Percentiles rank a stretch among this genome's conserved stretches.
Conservation (phyloP, 2,888 invertebrate species). For the Tholera decimalis region DNA sequence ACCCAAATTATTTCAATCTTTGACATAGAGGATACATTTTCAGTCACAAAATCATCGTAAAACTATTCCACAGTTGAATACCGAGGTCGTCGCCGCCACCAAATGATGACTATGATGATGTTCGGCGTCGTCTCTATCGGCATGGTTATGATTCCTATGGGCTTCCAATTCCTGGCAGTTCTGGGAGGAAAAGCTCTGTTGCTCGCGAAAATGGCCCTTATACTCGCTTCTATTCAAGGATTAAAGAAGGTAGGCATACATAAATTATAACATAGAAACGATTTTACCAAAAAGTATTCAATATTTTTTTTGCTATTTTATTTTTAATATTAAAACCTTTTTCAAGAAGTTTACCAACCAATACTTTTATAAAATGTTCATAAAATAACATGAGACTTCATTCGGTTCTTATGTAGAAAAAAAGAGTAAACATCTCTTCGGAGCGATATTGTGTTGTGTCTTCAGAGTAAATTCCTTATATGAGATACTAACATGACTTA, state of each 20-base stretch:
- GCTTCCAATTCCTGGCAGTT: constrained; percentile 96
- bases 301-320: constrained; percentile 1
- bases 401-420: constrained; percentile 8
- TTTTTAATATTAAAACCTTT: background rate
- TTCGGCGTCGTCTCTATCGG: constrained; percentile 95
- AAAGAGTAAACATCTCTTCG: constrained; percentile 10
- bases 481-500: constrained; percentile 38
- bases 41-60: background rate
- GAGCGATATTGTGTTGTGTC: constrained; percentile 15
- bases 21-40: too few relatives aligned
- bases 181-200: constrained; percentile 95
- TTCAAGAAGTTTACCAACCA: background rate
- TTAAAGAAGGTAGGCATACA: constrained; percentile 92
- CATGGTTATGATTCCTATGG: constrained; percentile 95
- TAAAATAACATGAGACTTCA: constrained; percentile 20
- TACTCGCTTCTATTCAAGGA: constrained; percentile 95
- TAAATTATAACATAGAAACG: background rate
- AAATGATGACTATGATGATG: constrained; percentile 95
- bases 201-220: constrained; percentile 95
- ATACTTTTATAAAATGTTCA: constrained; percentile 7
- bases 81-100: constrained; percentile 92
- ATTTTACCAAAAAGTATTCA: background rate
- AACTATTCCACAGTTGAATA: constrained; percentile 77
- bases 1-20: too few relatives aligned
- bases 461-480: constrained; percentile 7